Conservation (phyloP, 37 sponge, comb jelly and placozoan species). For the Agelas oroides region DNA sequence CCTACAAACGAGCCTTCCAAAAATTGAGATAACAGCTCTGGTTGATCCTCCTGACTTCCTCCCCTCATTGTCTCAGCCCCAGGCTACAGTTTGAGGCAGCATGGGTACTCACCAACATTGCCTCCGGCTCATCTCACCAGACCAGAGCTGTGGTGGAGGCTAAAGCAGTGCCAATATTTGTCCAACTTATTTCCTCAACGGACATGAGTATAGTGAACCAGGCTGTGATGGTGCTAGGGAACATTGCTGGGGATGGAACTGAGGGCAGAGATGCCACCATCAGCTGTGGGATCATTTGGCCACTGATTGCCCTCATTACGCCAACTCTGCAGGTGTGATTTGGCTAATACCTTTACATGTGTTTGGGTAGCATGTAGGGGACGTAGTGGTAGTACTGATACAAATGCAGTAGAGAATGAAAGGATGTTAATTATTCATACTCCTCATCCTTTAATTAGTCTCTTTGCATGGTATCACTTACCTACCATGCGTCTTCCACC, state of each 20-base stretch:
- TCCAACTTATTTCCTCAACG: constrained; percentile 74
- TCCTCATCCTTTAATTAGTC: too few relatives aligned
- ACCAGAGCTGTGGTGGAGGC: constrained; percentile 92
- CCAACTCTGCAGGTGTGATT: constrained; percentile 38
- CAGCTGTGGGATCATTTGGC: constrained; percentile 80
- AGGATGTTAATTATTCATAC: too few relatives aligned
- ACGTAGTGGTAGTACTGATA: too few relatives aligned
- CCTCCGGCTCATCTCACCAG: constrained; percentile 92
- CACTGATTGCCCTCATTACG: constrained; percentile 73
- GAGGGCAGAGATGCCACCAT: constrained; percentile 85
- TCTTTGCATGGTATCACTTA: too few relatives aligned
- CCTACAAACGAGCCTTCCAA: too few relatives aligned
- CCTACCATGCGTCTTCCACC: too few relatives aligned
- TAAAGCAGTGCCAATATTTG: constrained; percentile 88
- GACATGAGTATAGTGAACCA: constrained; percentile 85
- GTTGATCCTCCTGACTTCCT: too few relatives aligned
- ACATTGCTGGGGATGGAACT: constrained; percentile 96
- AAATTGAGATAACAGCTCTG: too few relatives aligned
- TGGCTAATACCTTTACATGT: not conserved
- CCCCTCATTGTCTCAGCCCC: constrained; percentile 40
- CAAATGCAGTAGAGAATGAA: too few relatives aligned
- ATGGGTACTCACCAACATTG: constrained; percentile 98
- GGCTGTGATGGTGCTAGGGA: constrained; percentile 97
- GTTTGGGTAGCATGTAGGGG: not conserved
- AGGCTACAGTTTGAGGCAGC: constrained; percentile 96